Evolutionary conservation across 2,113 vertebrate genomes (phyloP).

Genomic region (Pongo pygmaeus): DNA sequence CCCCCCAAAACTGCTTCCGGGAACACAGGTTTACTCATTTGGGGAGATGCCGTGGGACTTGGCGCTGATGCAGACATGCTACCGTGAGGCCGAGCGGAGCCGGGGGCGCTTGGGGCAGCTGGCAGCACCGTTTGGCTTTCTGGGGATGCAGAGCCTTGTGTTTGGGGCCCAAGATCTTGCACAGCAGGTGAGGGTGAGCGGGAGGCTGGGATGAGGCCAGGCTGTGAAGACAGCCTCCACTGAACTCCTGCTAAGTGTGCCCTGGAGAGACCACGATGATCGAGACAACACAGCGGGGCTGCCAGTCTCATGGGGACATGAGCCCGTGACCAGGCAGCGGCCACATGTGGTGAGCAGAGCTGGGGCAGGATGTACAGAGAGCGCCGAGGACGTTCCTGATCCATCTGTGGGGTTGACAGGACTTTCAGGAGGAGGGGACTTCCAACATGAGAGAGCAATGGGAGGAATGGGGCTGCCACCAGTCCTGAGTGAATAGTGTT

Average conservation of each 20-base stretch:
- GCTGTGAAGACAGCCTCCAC: background rate
- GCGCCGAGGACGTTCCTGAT: background rate
- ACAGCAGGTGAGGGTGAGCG: slow-evolving; percentile 71
- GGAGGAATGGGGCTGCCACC: background rate
- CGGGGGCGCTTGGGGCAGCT: slow-evolving; percentile 34
- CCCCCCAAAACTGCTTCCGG: background rate
- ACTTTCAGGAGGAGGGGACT: background rate
- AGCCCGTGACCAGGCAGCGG: background rate
- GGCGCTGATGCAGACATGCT: slow-evolving; percentile 68
- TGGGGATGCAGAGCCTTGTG: slow-evolving; percentile 54
- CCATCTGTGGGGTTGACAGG: background rate
- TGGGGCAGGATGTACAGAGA: background rate
- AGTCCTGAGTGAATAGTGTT: background rate
- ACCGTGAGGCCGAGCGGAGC: slow-evolving; percentile 48
- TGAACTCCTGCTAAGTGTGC: background rate
- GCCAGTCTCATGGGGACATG: background rate
- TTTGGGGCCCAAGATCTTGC: slow-evolving; percentile 74
- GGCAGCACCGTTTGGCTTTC: slow-evolving; percentile 63
- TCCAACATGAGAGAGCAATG: background rate
- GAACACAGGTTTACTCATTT: slow-evolving; percentile 60
- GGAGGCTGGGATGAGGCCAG: background rate
- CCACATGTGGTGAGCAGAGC: background rate
- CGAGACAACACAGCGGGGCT: rapidly evolving
- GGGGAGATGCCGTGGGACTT: slow-evolving; percentile 63
- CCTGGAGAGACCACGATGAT: background rate